Evolutionary conservation across 2,888 invertebrate genomes (phyloP), one percentile per base, ranked within the genome.

Genomic region (Ichneumon xanthorius): DNA sequence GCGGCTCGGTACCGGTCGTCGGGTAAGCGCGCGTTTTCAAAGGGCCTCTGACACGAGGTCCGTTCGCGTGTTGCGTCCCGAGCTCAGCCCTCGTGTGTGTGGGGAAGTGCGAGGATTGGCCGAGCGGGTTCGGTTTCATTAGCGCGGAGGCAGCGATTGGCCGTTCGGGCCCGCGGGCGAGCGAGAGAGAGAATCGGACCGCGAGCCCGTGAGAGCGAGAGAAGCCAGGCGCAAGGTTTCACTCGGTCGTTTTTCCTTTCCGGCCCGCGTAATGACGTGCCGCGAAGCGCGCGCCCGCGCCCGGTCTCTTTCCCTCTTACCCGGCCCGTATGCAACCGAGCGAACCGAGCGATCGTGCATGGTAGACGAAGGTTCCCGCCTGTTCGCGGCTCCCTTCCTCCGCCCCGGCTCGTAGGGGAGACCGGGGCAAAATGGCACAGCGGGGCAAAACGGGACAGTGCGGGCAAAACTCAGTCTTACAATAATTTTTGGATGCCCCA

Each of bases 71-170:
- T 63, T 33, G 30, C 16, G 50, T 16, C 16, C 14, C n/a, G 73
- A 26, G n/a, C 3, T 22, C 14, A 2, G 33, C 40, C 19, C 48
- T 40, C 48, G 63, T 19, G 75, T 75, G 75, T 75, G 75, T 48
- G 61, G 11, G 37, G 37, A 16, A 48, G 19, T 16, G 2, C 75
- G 84, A 65, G 89, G 87, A 92, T 92, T 92, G 92, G 92, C 87
- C 83, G 90, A 88, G 90, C 89, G 87, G 89, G 90, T 91, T 92
- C 88, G 89, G 92, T 92, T 92, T 92, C 92, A 92, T 92, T 92
- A 92, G 91, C 91, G 88, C 90, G 89, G 88, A 89, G 85, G 82
- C 87, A 78, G 84, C 87, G 89, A 92, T 91, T 92, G 92, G 92
- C 90, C 88, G 89, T 80, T 16, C 45, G 45, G 45, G 16, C 40